Conservation (phyloP, 1,140 invertebrate species). For the Diorhabda carinulata region DNA sequence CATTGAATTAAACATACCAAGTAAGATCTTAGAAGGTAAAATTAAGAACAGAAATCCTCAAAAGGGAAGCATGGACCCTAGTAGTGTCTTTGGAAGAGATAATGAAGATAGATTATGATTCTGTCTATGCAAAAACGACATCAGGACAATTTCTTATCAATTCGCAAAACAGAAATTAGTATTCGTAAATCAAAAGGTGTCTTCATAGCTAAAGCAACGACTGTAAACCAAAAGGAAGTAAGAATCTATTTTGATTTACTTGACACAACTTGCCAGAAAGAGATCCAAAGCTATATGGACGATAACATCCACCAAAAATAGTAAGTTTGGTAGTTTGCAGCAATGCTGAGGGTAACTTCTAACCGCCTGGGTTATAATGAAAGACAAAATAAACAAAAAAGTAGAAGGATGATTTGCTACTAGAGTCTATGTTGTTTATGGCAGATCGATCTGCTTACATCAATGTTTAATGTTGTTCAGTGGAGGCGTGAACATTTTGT, state of each 20-base stretch:
- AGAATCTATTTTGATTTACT: not conserved
- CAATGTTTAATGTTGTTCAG: conserved; percentile 41
- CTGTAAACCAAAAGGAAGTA: not conserved
- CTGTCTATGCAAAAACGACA: too few species aligned
- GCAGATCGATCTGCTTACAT: conserved; percentile 45
- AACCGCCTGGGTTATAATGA: conserved; percentile 40
- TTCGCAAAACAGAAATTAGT: too few species aligned
- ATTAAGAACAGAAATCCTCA: too few species aligned
- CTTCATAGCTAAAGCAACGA: too few species aligned
- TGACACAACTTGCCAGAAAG: not conserved
- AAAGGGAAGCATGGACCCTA: too few species aligned
- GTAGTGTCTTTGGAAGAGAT: too few species aligned
- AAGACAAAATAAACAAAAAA: conserved; percentile 45
- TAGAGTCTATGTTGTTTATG: conserved; percentile 41
- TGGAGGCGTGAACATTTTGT: conserved; percentile 41
- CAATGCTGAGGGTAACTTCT: conserved; percentile 33
- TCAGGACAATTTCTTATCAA: too few species aligned
- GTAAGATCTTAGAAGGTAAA: too few species aligned
- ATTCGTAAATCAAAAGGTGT: too few species aligned
- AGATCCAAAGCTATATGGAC: not conserved
- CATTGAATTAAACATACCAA: too few species aligned
- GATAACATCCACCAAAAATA: not conserved
- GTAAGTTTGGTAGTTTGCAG: conserved; percentile 30
- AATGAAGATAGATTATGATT: too few species aligned
- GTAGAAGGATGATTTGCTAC: conserved; percentile 41